Evolutionary conservation across 2,888 invertebrate species (phyloP), one percentile per base, ranked within the genome.

Genomic region (Pheosia tremula): DNA sequence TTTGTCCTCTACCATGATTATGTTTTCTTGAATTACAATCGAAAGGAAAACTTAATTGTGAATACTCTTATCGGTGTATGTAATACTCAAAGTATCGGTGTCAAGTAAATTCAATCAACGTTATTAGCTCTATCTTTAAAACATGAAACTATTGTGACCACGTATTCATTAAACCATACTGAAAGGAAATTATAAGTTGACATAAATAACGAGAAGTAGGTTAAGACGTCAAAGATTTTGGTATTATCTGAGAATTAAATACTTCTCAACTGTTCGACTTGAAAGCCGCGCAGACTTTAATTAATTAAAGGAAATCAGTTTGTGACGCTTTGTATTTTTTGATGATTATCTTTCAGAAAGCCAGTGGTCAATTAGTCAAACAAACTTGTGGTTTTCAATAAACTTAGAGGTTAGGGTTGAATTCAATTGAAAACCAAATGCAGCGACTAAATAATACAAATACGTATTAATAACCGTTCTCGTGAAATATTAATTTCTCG

Each of bases 221-320:
- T 61, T 57, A 60, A 59, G 65, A 64, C 58, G 64, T 64, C 64
- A 60, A 59, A 72, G 71, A 74, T 75, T 74, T 72, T 56, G 67
- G 62, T 57, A 67, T 77, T 75, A 76, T 74, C 68, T 71, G 59
- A 59, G 72, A 78, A 75, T 77, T 68, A 76, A 75, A 78, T 69
- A 75, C 65, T 70, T 72, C 68, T 58, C 57, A 57, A 54, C 65
- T 68, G 67, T 75, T 77, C 70, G 66, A 69, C 66, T 71, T 69
- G 67, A 62, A 24, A 71, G 69, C 59, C 60, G 68, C 59, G 60
- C 56, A 63, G 52, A 60, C 56, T 59, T 62, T 69, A 69, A 67
- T 68, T 68, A 61, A 56, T 60, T 58, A 55, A 56, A 41, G 6
- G 55, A 37, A 59, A 56, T 24, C 55, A 39, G 38, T 60, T 61